Percentiles rank a stretch among this genome's conserved stretches.
These are phyloP conservation scores for Rhinoraja longicauda DNA, from an alignment of 2,797 vertebrate genomes.

Conservation along the genomic window DNA sequence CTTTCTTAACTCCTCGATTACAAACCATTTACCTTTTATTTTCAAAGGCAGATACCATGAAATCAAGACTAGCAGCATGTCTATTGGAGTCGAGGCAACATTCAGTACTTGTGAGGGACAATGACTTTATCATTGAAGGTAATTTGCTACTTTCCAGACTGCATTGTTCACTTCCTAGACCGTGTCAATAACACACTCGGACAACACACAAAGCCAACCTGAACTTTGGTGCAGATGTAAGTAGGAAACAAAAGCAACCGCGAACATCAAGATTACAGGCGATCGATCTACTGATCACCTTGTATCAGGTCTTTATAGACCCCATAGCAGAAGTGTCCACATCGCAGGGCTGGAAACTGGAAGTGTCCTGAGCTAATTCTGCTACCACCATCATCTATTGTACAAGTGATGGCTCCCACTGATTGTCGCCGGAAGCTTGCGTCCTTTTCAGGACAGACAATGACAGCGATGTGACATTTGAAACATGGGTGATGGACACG, in stretches of 20 bases:
- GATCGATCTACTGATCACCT: not conserved
- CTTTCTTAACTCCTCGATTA: not conserved
- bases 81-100: no score
- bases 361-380: no score
- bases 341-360: no score
- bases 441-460: no score
- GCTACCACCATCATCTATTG: no score
- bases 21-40: not conserved
- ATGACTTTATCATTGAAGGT: no score
- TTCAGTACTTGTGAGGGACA: no score
- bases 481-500: no score
- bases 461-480: no score
- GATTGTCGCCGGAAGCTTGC: no score
- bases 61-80: not conserved
- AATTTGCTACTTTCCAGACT: not conserved
- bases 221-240: not conserved
- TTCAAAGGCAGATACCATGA: not conserved
- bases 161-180: not conserved
- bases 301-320: not conserved
- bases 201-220: not conserved
- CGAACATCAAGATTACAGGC: not conserved
- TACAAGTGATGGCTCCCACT: no score
- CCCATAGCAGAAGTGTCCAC: no score
- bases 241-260: not conserved
- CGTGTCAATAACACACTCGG: not conserved